Conservation (phyloP, 1,140 invertebrate species). For the Leptinotarsa lineolata region DNA sequence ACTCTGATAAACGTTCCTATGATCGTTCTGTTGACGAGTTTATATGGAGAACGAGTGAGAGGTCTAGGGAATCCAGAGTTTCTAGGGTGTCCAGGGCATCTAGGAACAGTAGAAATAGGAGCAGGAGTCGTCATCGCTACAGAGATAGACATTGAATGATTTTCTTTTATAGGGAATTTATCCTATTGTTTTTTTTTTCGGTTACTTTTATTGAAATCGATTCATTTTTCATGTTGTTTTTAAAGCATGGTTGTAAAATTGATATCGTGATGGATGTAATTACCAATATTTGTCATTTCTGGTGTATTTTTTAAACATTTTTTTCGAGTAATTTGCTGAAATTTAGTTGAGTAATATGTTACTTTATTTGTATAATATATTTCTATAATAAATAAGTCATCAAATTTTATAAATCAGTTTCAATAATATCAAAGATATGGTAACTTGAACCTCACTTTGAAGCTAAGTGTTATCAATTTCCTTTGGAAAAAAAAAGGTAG, state of each 20-base stretch:
- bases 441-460: too few relatives aligned
- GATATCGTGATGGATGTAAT: slow-evolving; percentile 9
- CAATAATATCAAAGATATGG: too few relatives aligned
- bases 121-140: slow-evolving; percentile 38
- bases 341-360: background rate
- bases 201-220: background rate
- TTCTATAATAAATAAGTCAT: slow-evolving; percentile 16
- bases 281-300: slow-evolving; percentile 19
- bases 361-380: slow-evolving; percentile 21
- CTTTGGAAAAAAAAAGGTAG: too few relatives aligned
- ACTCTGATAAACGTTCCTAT: slow-evolving; percentile 78
- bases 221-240: slow-evolving; percentile 1
- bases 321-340: background rate
- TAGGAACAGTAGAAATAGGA: slow-evolving; percentile 3
- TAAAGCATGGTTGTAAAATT: background rate
- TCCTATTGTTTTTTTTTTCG: background rate
- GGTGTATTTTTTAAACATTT: background rate
- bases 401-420: too few relatives aligned
- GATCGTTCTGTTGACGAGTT: slow-evolving; percentile 91
- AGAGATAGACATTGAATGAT: slow-evolving; percentile 42
- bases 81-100: slow-evolving; percentile 19
- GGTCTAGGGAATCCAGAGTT: slow-evolving; percentile 55
- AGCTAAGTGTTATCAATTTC: too few relatives aligned
- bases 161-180: slow-evolving; percentile 13
- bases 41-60: slow-evolving; percentile 77